Conservation (phyloP, 2,113 vertebrate genomes). For the Myotis yumanensis region DNA sequence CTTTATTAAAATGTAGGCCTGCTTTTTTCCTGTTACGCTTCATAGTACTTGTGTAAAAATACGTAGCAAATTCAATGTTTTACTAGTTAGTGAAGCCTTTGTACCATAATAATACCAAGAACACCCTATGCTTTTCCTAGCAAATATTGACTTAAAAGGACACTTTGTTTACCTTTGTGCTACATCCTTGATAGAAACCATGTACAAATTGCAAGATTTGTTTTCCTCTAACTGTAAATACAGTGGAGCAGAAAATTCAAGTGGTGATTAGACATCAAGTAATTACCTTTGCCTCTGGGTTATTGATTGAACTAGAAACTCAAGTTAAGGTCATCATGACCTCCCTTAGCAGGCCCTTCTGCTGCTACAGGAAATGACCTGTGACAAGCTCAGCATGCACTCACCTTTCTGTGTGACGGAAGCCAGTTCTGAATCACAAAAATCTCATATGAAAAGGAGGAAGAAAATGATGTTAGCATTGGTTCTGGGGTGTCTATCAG, state of each 20-base stretch:
- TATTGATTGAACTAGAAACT: not conserved
- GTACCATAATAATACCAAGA: slow-evolving; percentile 66
- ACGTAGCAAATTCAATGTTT: slow-evolving; percentile 58
- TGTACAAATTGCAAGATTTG: not conserved
- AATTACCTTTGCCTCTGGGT: slow-evolving; percentile 16
- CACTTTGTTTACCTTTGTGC: slow-evolving; percentile 70
- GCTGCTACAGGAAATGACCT: not conserved
- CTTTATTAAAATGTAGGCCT: slow-evolving; percentile 1
- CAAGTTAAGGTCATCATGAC: not conserved
- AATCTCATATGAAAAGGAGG: not conserved
- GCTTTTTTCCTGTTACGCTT: not conserved
- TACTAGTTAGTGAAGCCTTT: not conserved
- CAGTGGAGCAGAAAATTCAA: slow-evolving; percentile 37
- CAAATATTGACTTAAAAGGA: slow-evolving; percentile 66
- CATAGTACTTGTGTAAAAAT: slow-evolving; percentile 29
- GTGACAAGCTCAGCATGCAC: not conserved
- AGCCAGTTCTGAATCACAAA: slow-evolving; percentile 25
- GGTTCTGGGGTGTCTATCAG: not conserved
- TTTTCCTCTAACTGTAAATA: slow-evolving; percentile 48
- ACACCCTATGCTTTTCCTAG: slow-evolving; percentile 64
- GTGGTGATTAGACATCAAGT: not conserved
- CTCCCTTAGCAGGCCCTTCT: not conserved
- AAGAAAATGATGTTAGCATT: not conserved
- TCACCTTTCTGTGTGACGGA: not conserved
- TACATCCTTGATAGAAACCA: slow-evolving; percentile 60